Percentiles rank a stretch among this genome's conserved stretches.
Conservation (phyloP, 2,888 invertebrate genomes). For the Dyspetes luteomarginatus region DNA sequence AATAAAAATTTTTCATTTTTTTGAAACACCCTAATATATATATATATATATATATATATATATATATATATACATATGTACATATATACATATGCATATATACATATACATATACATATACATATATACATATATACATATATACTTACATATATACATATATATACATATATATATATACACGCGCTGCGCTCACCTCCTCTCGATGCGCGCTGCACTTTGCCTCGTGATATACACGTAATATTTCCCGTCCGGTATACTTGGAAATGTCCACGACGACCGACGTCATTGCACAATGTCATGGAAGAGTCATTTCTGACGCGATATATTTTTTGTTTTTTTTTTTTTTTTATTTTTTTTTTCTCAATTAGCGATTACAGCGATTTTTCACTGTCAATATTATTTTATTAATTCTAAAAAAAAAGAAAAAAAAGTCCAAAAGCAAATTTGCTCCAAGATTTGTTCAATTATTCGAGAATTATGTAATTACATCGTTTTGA, state of each 20-base stretch:
- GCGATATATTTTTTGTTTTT: slow-evolving; percentile 15
- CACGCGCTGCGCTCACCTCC: too few species aligned
- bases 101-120: too few species aligned
- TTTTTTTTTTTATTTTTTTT: slow-evolving; percentile 1
- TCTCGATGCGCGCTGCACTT: slow-evolving; percentile 26
- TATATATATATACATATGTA: too few species aligned
- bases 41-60: too few species aligned
- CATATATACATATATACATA: too few species aligned
- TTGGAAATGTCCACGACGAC: slow-evolving; percentile 19
- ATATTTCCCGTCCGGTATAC: slow-evolving; percentile 19
- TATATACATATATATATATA: too few species aligned
- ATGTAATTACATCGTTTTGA: not conserved
- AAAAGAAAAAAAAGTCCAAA: not conserved
- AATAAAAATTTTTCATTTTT: too few species aligned
- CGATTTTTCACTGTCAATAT: not conserved
- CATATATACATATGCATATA: too few species aligned
- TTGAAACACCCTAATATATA: too few species aligned
- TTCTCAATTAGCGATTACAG: not conserved
- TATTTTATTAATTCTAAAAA: too few species aligned
- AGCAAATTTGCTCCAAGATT: slow-evolving; percentile 3
- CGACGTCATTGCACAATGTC: slow-evolving; percentile 36
- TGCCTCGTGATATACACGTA: slow-evolving; percentile 6
- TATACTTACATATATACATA: too few species aligned
- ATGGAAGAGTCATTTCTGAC: slow-evolving; percentile 26
- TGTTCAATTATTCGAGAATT: slow-evolving; percentile 13